phyloP scores from a whole-genome alignment of 2,888 invertebrate genomes.

The Eurytoma californica region DNA sequence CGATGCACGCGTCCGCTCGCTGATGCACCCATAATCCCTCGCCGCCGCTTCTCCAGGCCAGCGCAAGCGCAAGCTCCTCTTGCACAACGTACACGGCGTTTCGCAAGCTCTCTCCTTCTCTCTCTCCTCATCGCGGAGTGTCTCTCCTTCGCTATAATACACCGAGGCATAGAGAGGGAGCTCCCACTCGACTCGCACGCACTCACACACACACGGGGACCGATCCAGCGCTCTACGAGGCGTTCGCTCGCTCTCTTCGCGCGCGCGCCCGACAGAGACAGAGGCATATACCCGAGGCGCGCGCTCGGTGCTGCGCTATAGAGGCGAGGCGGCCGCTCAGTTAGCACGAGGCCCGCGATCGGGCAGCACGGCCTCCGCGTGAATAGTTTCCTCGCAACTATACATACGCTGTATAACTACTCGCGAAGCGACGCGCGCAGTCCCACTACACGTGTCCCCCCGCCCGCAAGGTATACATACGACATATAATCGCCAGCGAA shows the following conservation, averaged over 20 bases:
- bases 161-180: slow-evolving; percentile 12
- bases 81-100: neutral
- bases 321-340: slow-evolving; percentile 62
- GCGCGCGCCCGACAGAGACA: neutral
- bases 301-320: neutral
- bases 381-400: neutral
- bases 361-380: slow-evolving; percentile 60
- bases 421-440: no score
- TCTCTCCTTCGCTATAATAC: neutral
- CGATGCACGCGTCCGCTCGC: no score
- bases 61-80: slow-evolving; percentile 4
- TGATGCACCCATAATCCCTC: no score
- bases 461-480: neutral
- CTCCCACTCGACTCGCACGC: neutral
- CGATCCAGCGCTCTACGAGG: no score
- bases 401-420: neutral
- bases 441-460: no score
- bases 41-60: neutral
- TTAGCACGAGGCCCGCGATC: slow-evolving; percentile 72
- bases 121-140: neutral
- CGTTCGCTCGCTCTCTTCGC: neutral
- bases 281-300: neutral
- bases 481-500: neutral
- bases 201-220: no score
- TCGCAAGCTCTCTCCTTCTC: neutral